Base-by-base conservation (phyloP, 2,113 vertebrate species). In the Passer montanus region DNA sequence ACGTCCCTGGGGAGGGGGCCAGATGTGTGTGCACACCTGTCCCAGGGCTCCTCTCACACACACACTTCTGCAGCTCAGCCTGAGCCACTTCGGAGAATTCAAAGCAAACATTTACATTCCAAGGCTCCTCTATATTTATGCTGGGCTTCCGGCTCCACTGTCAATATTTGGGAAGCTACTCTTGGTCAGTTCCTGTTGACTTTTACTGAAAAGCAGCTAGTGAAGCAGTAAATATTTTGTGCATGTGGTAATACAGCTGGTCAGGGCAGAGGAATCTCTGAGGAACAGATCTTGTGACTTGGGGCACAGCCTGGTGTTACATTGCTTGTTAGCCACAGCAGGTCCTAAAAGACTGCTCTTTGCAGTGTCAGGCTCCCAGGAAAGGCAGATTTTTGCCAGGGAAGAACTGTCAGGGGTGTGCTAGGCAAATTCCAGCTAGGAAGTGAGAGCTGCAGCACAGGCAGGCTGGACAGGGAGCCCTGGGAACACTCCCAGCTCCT, bases 51-150 rank as follows among this genome's bases (percentile, higher is more conserved):
- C 13, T 63, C 60, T 30, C 64, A 26, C 89, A 90, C 59, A 73
- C 68, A 70, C 56, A 13, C 69, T 90, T 39, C 4, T 43, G 68
- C 58, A 35, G 90, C 84, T 72, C 67, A 15, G 90, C 28, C 93
- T 56, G 69, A 63, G 78, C 50, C 3, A 3, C 86, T 90, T 63
- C 23, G 2, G 60, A 78, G 90, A 87, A 78, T 75, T 89, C 80
- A 75, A 76, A 90, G 92, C 93, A 96, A 95, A 96, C 84, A 87
- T 96, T 97, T 97, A 95, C 95, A 95, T 94, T 95, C 94, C 82
- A 24, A 96, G 94, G 86, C 94, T 96, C 93, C 92, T 96, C 37
- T 78, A 3, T 96, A 64, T 96, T 96, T 96, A 95, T 95, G 62
- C 64, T 82, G 80, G 49, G 76, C 69, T 96, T 95, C 94, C 11